Evolutionary conservation across 2,888 invertebrate species (phyloP).

Genomic region (Tricholauxania praeusta): DNA sequence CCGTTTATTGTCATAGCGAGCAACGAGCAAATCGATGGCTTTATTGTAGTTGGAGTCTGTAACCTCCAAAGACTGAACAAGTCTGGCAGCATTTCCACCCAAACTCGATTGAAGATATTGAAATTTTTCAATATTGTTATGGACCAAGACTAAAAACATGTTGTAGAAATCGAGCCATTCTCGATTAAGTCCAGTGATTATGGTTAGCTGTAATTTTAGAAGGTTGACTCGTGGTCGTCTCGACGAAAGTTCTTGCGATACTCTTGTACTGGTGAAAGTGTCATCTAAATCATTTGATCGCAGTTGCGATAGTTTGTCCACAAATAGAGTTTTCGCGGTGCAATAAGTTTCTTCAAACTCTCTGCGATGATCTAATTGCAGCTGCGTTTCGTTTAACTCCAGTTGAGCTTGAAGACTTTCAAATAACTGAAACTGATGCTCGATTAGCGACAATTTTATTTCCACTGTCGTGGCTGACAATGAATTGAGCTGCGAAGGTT

Average conservation of each 20-base stretch:
- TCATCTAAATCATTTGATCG: neutral
- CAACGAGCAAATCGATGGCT: constrained; percentile 20
- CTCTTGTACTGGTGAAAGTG: neutral
- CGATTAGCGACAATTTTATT: too few relatives aligned
- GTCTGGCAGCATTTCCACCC: constrained; percentile 1
- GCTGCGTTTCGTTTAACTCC: too few relatives aligned
- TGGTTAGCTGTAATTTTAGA: constrained; percentile 20
- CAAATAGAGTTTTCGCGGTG: too few relatives aligned
- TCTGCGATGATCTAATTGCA: too few relatives aligned
- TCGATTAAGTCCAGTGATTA: constrained; percentile 2
- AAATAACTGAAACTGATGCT: too few relatives aligned
- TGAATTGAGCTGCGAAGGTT: too few relatives aligned
- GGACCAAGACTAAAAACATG: constrained; percentile 21
- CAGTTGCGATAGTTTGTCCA: too few relatives aligned
- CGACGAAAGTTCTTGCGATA: too few relatives aligned
- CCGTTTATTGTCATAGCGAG: constrained; percentile 30
- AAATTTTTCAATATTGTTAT: constrained; percentile 28
- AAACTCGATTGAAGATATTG: constrained; percentile 21
- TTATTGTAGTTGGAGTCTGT: constrained; percentile 23
- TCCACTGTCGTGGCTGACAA: too few relatives aligned
- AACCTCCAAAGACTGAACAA: constrained; percentile 22
- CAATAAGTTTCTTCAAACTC: too few relatives aligned
- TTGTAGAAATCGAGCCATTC: constrained; percentile 29
- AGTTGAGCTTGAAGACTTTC: too few relatives aligned
- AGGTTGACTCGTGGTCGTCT: too few relatives aligned